Conservation (phyloP, 2,797 vertebrate species). For the Macropus fuliginosus region DNA sequence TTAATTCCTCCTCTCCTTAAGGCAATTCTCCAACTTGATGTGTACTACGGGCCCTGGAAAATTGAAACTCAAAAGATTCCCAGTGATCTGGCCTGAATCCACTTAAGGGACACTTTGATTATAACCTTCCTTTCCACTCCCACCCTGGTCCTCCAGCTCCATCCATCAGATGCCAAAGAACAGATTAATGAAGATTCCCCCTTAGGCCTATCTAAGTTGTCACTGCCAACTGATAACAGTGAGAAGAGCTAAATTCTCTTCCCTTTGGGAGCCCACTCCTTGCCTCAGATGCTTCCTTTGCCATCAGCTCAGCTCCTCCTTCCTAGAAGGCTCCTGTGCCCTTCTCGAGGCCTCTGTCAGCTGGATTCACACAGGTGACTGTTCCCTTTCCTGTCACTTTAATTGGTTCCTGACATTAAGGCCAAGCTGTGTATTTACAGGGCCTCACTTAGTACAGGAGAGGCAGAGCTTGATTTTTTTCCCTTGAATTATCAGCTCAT, state of each 20-base stretch:
- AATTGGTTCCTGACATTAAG: conserved; percentile 14
- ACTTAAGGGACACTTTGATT: background rate
- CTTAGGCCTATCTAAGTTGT: background rate
- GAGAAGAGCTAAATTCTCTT: background rate
- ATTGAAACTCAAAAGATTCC: background rate
- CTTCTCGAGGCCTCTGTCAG: background rate
- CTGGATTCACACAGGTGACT: background rate
- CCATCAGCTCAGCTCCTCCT: background rate
- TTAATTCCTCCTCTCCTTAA: background rate
- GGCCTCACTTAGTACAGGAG: background rate
- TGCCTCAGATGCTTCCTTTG: background rate
- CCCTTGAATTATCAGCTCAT: background rate
- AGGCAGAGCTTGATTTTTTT: background rate
- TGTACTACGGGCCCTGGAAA: background rate
- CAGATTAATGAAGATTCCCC: background rate
- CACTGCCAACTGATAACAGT: background rate
- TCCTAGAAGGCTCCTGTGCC: background rate
- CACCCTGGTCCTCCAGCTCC: background rate
- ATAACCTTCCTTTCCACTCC: background rate
- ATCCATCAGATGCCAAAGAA: background rate
- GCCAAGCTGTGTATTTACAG: background rate
- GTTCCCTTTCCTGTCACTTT: background rate
- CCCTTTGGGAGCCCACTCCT: background rate
- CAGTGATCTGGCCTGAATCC: background rate
- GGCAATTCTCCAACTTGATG: background rate